These are phyloP conservation scores for Clarias gariepinus DNA, from an alignment of 2,113 vertebrate genomes.

Conservation along the genomic window DNA sequence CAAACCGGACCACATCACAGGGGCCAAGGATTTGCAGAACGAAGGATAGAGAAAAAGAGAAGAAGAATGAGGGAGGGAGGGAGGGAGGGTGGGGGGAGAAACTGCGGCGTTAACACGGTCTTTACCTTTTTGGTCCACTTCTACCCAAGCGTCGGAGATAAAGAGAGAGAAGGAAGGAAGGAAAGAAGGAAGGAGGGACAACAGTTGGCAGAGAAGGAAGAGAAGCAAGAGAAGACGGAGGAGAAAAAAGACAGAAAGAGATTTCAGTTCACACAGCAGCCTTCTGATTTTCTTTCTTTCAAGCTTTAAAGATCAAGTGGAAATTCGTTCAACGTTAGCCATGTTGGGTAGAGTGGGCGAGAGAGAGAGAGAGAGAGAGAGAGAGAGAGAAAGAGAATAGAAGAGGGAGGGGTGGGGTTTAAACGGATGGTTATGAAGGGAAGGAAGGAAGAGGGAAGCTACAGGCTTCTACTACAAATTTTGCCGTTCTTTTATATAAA, in stretches of 20 bases:
- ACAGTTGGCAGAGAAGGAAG: slow-evolving; percentile 40
- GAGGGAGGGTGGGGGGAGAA: slow-evolving; percentile 60
- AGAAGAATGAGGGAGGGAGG: slow-evolving; percentile 4
- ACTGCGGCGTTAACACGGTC: slow-evolving; percentile 78
- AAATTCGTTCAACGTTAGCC: slow-evolving; percentile 43
- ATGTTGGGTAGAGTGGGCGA: slow-evolving; percentile 58
- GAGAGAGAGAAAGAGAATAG: slow-evolving; percentile 51
- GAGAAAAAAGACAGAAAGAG: slow-evolving; percentile 31
- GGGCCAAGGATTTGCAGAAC: slow-evolving; percentile 81
- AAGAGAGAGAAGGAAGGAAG: slow-evolving; percentile 71
- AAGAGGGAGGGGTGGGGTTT: slow-evolving; percentile 35
- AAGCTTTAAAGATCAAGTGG: slow-evolving; percentile 56
- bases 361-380: slow-evolving; percentile 67
- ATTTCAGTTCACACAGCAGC: slow-evolving; percentile 52
- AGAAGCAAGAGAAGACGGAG: slow-evolving; percentile 32
- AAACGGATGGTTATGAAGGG: slow-evolving; percentile 43
- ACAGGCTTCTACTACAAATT: neutral
- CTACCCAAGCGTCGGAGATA: slow-evolving; percentile 95
- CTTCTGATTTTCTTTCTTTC: slow-evolving; percentile 50
- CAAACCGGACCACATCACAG: slow-evolving; percentile 88
- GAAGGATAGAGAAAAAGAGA: slow-evolving; percentile 27
- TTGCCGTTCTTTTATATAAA: neutral
- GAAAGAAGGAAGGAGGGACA: slow-evolving; percentile 39
- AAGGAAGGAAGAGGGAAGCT: slow-evolving; percentile 49
- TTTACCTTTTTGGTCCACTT: slow-evolving; percentile 99